Percentiles rank a stretch among this genome's conserved stretches.
Conservation (phyloP, 2,888 invertebrate species). For the Leptogaster cylindrica region DNA sequence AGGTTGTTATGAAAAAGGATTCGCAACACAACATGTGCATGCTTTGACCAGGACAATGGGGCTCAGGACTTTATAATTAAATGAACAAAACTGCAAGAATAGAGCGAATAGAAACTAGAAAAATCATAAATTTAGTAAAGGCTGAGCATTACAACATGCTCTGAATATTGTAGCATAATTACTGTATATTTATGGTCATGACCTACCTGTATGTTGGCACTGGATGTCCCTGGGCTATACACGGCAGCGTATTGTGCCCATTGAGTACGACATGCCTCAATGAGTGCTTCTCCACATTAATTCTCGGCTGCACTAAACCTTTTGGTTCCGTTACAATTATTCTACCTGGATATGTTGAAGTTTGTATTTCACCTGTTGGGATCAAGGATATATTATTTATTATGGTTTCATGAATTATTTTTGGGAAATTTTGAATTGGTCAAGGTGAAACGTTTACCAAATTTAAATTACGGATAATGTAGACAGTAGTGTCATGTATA, state of each 20-base stretch:
- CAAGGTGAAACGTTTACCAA: slow-evolving; percentile 12
- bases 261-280: slow-evolving; percentile 72
- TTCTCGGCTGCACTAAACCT: slow-evolving; percentile 75
- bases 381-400: no score
- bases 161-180: slow-evolving; percentile 34
- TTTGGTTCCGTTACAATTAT: slow-evolving; percentile 74
- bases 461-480: no score
- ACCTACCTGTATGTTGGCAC: slow-evolving; percentile 77
- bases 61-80: slow-evolving; percentile 32
- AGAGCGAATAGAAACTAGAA: slow-evolving; percentile 12
- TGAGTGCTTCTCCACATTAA: slow-evolving; percentile 74
- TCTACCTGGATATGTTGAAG: slow-evolving; percentile 74
- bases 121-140: slow-evolving; percentile 32
- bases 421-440: neutral
- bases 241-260: slow-evolving; percentile 76
- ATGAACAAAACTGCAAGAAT: slow-evolving; percentile 16
- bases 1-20: slow-evolving; percentile 4
- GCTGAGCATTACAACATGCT: neutral
- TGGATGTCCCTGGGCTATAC: slow-evolving; percentile 82
- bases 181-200: slow-evolving; percentile 21
- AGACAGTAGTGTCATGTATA: no score
- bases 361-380: slow-evolving; percentile 68
- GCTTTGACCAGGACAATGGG: neutral
- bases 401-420: neutral
- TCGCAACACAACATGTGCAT: neutral